phyloP scores from a whole-genome alignment of 2,888 invertebrate genomes.

The Nezara viridula region DNA sequence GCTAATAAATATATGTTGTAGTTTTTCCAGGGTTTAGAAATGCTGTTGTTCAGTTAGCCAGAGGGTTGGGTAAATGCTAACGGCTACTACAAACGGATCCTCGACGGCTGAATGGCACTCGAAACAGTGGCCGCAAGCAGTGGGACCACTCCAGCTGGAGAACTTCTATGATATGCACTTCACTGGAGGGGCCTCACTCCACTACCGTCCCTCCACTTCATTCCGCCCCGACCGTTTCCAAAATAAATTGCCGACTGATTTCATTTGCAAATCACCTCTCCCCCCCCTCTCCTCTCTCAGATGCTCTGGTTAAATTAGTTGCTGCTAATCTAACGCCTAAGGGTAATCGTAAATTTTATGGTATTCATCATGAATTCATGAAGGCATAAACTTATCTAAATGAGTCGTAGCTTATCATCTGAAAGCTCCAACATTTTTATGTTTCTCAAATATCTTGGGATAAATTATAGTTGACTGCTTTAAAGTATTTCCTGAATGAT shows the following conservation, averaged over 20 bases:
- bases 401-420: too few relatives aligned
- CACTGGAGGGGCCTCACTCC: background rate
- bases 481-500: too few relatives aligned
- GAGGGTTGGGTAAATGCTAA: slow-evolving; percentile 10
- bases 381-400: background rate
- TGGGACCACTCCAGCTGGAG: background rate
- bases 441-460: too few relatives aligned
- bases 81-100: slow-evolving; percentile 21
- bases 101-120: background rate
- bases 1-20: background rate
- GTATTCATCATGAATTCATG: background rate
- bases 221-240: background rate
- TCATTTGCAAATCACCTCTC: background rate
- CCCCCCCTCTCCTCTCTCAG: too few relatives aligned
- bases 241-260: slow-evolving; percentile 1
- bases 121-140: slow-evolving; percentile 28
- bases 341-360: background rate
- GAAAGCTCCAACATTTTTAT: too few relatives aligned
- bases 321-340: background rate
- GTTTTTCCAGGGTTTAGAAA: background rate
- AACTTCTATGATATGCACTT: slow-evolving; percentile 13
- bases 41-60: background rate
- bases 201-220: background rate
- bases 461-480: background rate
- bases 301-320: background rate